phyloP scores from a whole-genome alignment of 1,140 invertebrate species.

The Drosophila carrolli region DNA sequence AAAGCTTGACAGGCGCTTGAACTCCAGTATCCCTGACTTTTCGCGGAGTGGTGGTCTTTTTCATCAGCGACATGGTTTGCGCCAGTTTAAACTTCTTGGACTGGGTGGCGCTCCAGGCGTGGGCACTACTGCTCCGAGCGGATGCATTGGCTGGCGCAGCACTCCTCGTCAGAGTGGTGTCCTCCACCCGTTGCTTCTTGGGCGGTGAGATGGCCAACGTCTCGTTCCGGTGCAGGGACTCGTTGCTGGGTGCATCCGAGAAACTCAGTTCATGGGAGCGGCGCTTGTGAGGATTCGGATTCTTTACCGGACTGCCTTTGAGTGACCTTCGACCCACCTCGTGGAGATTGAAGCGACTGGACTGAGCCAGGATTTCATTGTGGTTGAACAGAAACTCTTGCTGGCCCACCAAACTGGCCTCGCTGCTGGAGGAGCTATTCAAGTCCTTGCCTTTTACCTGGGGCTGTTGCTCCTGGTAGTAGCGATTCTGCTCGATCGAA shows the following conservation, averaged over 20 bases:
- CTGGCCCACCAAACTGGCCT: slow-evolving; percentile 58
- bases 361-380: slow-evolving; percentile 81
- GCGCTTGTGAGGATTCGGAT: slow-evolving; percentile 53
- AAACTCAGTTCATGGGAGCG: slow-evolving; percentile 71
- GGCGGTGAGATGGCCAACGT: slow-evolving; percentile 63
- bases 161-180: slow-evolving; percentile 6
- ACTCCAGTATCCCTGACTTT: slow-evolving; percentile 32
- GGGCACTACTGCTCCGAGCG: slow-evolving; percentile 30
- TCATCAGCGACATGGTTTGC: slow-evolving; percentile 63
- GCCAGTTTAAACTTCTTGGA: slow-evolving; percentile 71
- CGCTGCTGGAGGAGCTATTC: slow-evolving; percentile 57
- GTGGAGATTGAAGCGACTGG: slow-evolving; percentile 80
- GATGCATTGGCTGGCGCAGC: slow-evolving; percentile 51
- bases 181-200: slow-evolving; percentile 65
- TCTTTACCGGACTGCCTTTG: slow-evolving; percentile 29
- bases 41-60: slow-evolving; percentile 58
- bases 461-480: slow-evolving; percentile 61
- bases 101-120: slow-evolving; percentile 54
- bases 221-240: slow-evolving; percentile 53
- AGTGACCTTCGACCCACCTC: slow-evolving; percentile 63
- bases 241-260: slow-evolving; percentile 69
- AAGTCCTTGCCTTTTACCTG: slow-evolving; percentile 23
- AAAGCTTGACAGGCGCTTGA: slow-evolving; percentile 56
- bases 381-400: slow-evolving; percentile 73
- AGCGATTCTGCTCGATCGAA: slow-evolving; percentile 83